Percentiles rank a stretch among this genome's conserved stretches.
phyloP scores from a whole-genome alignment of 2,888 invertebrate genomes.

The Cryptosula pallasiana region DNA sequence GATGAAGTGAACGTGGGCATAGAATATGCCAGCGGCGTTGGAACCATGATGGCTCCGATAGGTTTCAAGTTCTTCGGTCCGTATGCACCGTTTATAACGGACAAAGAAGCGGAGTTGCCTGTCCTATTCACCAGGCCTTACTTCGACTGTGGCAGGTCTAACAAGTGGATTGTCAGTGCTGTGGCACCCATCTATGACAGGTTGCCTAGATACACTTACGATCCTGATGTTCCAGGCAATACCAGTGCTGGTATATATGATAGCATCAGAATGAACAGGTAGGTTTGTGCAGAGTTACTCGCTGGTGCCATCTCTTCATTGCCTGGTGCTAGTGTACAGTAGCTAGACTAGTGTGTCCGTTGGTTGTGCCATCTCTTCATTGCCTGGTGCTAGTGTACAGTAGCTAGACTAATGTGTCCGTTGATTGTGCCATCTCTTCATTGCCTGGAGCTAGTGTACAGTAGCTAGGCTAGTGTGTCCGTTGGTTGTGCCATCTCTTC shows the following conservation, averaged over 20 bases:
- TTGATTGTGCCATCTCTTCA: too few species aligned
- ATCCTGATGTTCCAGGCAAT: constrained; percentile 18
- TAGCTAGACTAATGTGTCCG: too few species aligned
- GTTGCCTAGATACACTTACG: constrained; percentile 62
- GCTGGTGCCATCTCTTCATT: too few species aligned
- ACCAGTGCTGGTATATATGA: constrained; percentile 3
- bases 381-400: too few species aligned
- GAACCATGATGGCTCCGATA: neutral
- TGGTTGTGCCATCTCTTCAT: too few species aligned
- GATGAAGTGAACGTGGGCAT: constrained; percentile 7
- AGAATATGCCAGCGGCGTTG: neutral
- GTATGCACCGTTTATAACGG: constrained; percentile 48
- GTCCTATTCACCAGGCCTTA: constrained; percentile 91
- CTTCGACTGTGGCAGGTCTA: constrained; percentile 90
- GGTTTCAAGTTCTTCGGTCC: constrained; percentile 46
- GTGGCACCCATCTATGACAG: constrained; percentile 92
- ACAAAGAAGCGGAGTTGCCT: constrained; percentile 63
- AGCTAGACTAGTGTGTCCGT: too few species aligned
- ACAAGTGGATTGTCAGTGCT: constrained; percentile 91
- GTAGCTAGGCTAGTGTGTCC: too few species aligned
- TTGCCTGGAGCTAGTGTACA: too few species aligned
- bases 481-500: too few species aligned
- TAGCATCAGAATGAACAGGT: constrained; percentile 1
- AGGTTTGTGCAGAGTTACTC: neutral
- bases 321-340: too few species aligned